Conservation (phyloP, 2,113 vertebrate genomes). For the Oncorhynchus mykiss region DNA sequence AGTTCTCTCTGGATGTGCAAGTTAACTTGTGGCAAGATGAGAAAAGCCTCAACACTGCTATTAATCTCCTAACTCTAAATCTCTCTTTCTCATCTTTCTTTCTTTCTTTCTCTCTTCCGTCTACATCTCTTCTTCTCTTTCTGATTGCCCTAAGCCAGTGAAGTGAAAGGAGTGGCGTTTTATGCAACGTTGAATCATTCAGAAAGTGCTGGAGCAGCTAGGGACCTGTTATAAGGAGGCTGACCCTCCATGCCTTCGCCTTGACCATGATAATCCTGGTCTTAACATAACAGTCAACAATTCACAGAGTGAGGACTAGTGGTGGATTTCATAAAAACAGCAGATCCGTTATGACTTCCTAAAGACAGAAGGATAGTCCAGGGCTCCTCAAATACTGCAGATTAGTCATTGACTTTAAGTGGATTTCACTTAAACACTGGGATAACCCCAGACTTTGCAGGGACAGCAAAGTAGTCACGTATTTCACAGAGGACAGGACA, state of each 20-base stretch:
- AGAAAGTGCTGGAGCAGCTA: background rate
- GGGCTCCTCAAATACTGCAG: too few relatives aligned
- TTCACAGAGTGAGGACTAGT: too few relatives aligned
- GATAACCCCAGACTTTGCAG: too few relatives aligned
- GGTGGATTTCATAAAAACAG: too few relatives aligned
- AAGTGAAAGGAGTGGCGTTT: constrained; percentile 43
- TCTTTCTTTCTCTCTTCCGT: constrained; percentile 6
- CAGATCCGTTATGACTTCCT: too few relatives aligned
- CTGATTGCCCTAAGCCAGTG: constrained; percentile 17
- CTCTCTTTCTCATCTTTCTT: background rate
- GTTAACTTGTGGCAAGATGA: constrained; percentile 1
- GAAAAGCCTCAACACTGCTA: background rate
- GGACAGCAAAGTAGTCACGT: too few relatives aligned
- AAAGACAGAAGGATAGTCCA: too few relatives aligned
- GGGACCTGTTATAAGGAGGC: background rate
- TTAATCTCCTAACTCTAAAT: background rate
- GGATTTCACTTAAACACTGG: too few relatives aligned
- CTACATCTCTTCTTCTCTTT: background rate
- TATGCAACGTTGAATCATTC: background rate
- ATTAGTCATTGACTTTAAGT: too few relatives aligned
- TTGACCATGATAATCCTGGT: too few relatives aligned
- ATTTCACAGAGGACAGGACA: too few relatives aligned
- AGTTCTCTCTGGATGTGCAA: background rate
- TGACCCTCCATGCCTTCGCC: background rate
- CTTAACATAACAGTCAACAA: too few relatives aligned